phyloP scores from a whole-genome alignment of 2,888 invertebrate genomes.

The Alentia gelatinosa region DNA sequence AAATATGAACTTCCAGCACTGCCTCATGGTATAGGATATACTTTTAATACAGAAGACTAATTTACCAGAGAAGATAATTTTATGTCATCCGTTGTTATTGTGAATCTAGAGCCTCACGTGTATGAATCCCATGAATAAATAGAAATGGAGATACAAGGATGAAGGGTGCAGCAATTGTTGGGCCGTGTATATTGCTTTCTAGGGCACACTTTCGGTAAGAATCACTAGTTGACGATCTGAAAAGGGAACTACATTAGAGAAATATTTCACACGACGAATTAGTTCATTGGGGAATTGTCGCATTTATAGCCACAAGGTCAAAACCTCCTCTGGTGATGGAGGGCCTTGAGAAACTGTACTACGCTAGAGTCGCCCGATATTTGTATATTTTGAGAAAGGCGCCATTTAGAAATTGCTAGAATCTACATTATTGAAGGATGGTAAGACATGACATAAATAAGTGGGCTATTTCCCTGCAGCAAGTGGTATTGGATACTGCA shows the following conservation, averaged over 20 bases:
- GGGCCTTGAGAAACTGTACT: background rate
- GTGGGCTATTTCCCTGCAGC: conserved; percentile 26
- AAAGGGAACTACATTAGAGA: background rate
- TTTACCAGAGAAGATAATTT: no score
- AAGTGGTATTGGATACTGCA: conserved; percentile 9
- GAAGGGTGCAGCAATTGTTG: background rate
- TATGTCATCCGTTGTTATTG: background rate
- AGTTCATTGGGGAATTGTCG: no score
- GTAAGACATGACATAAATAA: background rate
- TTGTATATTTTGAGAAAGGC: conserved; percentile 21
- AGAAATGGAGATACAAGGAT: background rate
- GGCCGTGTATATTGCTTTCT: background rate
- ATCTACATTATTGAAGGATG: background rate
- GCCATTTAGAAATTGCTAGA: background rate
- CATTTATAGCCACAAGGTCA: no score
- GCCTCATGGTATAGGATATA: background rate
- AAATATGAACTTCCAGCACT: background rate
- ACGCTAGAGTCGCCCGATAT: background rate
- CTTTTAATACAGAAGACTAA: no score
- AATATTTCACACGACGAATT: no score
- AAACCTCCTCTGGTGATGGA: background rate
- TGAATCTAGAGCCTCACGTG: background rate
- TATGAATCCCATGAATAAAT: background rate
- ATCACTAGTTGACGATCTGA: background rate
- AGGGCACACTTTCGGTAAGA: background rate